A percentile compares a stretch with the other conserved stretches of the same genome.
phyloP scores from a whole-genome alignment of 2,113 vertebrate genomes.

The Otolemur garnettii region DNA sequence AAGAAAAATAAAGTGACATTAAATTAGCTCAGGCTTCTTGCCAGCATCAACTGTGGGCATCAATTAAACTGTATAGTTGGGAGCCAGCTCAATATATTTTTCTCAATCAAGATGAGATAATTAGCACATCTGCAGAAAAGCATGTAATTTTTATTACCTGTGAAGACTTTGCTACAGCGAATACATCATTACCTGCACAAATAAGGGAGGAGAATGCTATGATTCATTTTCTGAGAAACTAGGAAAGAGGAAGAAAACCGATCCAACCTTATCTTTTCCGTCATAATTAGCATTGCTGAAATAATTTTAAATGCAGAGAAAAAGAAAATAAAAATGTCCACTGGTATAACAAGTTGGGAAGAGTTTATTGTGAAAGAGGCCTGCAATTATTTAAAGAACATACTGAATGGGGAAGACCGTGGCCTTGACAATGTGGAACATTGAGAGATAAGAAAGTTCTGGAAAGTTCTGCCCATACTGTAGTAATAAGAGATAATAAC shows the following conservation, averaged over 20 bases:
- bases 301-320: slow-evolving; percentile 72
- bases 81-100: slow-evolving; percentile 74
- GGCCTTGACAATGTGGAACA: slow-evolving; percentile 26
- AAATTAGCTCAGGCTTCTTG: slow-evolving; percentile 76
- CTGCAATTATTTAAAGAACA: slow-evolving; percentile 78
- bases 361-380: slow-evolving; percentile 74
- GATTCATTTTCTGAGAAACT: slow-evolving; percentile 81
- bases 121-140: slow-evolving; percentile 83
- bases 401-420: slow-evolving; percentile 23
- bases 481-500: slow-evolving; percentile 19
- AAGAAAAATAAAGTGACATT: slow-evolving; percentile 75
- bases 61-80: slow-evolving; percentile 78
- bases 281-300: slow-evolving; percentile 81
- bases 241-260: slow-evolving; percentile 73
- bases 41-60: slow-evolving; percentile 71
- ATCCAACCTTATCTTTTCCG: slow-evolving; percentile 78
- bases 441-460: not conserved
- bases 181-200: slow-evolving; percentile 86
- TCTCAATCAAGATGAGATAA: slow-evolving; percentile 83
- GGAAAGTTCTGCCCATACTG: not conserved
- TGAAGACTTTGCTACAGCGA: slow-evolving; percentile 81
- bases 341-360: slow-evolving; percentile 72
- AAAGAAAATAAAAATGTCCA: slow-evolving; percentile 81
- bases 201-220: slow-evolving; percentile 80
- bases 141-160: slow-evolving; percentile 86